These are phyloP conservation scores for Macquaria australasica DNA, from an alignment of 2,113 vertebrate genomes.

Conservation along the genomic window DNA sequence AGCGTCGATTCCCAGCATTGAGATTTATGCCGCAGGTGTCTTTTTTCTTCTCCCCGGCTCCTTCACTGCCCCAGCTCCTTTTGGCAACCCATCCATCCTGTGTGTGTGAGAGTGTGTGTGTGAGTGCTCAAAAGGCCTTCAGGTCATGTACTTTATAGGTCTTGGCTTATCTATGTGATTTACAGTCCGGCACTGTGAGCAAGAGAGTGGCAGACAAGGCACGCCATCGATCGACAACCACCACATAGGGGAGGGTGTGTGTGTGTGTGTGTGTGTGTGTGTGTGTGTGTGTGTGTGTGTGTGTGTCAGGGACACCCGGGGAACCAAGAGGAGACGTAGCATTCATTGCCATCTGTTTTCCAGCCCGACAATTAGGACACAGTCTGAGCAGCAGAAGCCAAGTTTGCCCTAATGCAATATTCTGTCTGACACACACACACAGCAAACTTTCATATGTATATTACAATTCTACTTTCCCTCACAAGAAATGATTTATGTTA, in stretches of 20 bases:
- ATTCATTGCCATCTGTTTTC: conserved; percentile 70
- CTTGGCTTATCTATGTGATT: conserved; percentile 75
- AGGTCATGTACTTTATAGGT: conserved; percentile 68
- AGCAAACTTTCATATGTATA: conserved; percentile 32
- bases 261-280: conserved; percentile 13
- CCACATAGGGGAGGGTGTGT: conserved; percentile 17
- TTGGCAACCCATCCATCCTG: conserved; percentile 56
- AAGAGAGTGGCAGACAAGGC: conserved; percentile 74
- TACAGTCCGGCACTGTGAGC: conserved; percentile 62
- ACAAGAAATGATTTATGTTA: conserved; percentile 67
- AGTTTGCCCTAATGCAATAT: conserved; percentile 71
- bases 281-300: conserved; percentile 17
- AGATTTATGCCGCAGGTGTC: conserved; percentile 58
- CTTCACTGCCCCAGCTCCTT: conserved; percentile 13
- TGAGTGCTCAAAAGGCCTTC: conserved; percentile 50
- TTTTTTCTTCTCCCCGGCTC: conserved; percentile 4
- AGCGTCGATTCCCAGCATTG: not conserved
- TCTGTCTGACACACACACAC: conserved; percentile 42
- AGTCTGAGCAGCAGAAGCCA: conserved; percentile 68
- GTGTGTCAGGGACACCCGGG: conserved; percentile 27
- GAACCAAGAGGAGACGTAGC: conserved; percentile 54
- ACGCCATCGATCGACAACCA: conserved; percentile 67
- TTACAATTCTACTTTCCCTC: conserved; percentile 38
- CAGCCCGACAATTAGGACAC: conserved; percentile 73
- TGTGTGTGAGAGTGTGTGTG: conserved; percentile 11